Percentiles rank a stretch among this genome's conserved stretches.
These are phyloP conservation scores for Micronycteris hirsuta DNA, from an alignment of 2,113 vertebrate genomes.

Conservation along the genomic window DNA sequence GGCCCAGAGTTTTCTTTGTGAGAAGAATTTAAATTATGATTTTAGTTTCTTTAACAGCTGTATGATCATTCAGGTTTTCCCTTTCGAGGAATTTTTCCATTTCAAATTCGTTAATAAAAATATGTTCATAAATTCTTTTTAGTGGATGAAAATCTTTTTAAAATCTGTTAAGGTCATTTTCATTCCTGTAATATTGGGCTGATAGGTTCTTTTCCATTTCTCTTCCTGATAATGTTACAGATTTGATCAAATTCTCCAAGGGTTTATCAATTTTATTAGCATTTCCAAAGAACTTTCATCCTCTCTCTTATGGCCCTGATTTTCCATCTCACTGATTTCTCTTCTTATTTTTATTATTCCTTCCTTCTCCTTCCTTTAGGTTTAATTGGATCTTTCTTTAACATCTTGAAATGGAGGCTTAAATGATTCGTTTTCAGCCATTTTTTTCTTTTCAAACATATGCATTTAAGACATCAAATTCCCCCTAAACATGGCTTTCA, in stretches of 20 bases:
- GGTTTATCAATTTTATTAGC: not conserved
- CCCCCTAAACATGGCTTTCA: not conserved
- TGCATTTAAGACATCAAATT: not conserved
- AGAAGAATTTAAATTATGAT: not conserved
- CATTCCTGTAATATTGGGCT: not conserved
- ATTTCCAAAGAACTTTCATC: not conserved
- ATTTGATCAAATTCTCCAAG: not conserved
- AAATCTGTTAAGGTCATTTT: not conserved
- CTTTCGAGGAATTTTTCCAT: not conserved
- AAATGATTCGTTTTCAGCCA: not conserved
- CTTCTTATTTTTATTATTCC: not conserved
- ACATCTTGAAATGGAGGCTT: not conserved
- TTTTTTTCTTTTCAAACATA: not conserved
- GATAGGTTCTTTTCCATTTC: not conserved
- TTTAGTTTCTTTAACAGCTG: not conserved
- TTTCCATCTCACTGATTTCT: not conserved
- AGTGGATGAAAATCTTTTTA: not conserved
- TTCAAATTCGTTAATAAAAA: not conserved
- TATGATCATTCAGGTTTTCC: not conserved
- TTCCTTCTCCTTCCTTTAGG: not conserved
- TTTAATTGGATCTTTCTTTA: not conserved
- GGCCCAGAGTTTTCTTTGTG: not conserved
- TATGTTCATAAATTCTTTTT: not conserved
- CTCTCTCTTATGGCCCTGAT: not conserved
- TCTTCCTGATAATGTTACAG: not conserved